These are phyloP conservation scores for Momotus momota DNA, from an alignment of 2,797 vertebrate genomes.

Conservation along the genomic window DNA sequence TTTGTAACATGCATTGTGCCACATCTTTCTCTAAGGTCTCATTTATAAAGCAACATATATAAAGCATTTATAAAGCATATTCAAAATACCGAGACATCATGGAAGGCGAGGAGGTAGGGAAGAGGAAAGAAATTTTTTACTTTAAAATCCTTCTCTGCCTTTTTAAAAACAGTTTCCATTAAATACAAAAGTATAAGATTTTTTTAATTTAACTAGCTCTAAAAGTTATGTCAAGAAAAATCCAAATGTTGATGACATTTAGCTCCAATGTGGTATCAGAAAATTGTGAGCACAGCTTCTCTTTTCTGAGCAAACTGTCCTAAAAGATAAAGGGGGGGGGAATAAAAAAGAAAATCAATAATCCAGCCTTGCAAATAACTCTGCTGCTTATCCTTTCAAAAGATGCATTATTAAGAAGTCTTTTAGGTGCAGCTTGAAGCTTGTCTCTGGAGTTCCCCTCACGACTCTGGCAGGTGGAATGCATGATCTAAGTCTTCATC, in stretches of 20 bases:
- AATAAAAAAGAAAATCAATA: neutral
- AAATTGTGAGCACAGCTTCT: neutral
- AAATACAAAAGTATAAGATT: neutral
- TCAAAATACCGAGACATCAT: neutral
- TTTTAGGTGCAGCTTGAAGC: neutral
- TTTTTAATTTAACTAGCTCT: neutral
- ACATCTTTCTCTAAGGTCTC: neutral
- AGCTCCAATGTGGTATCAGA: fast-evolving
- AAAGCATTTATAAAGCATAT: neutral
- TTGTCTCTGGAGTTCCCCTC: slow-evolving; percentile 65
- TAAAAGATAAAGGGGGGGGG: neutral
- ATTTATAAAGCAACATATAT: fast-evolving
- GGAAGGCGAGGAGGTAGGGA: fast-evolving
- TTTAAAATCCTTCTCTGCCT: neutral
- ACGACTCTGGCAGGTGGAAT: slow-evolving; percentile 72
- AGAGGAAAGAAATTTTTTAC: neutral
- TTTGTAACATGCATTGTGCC: neutral
- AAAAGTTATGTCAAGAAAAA: neutral
- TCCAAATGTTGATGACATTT: neutral
- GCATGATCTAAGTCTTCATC: slow-evolving; percentile 65
- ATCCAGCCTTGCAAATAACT: neutral
- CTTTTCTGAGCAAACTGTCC: neutral
- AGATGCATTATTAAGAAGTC: neutral
- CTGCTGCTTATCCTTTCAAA: neutral
- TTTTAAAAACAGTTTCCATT: neutral